Evolutionary conservation across 2,113 vertebrate species (phyloP), one percentile per base, ranked within the genome.

Genomic region (Dicrurus megarhynchus): DNA sequence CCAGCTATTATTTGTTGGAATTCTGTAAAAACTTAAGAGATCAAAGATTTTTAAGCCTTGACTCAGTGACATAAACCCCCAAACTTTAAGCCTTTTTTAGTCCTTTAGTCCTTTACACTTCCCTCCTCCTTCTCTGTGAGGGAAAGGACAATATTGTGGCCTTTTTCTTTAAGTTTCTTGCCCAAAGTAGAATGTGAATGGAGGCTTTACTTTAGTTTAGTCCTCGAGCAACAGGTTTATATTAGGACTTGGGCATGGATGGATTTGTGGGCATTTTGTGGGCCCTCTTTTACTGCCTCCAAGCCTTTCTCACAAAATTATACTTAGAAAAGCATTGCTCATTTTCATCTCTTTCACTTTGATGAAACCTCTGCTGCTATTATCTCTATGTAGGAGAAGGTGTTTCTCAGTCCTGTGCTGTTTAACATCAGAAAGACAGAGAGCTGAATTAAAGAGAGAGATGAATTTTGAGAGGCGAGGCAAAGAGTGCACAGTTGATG

Each of bases 161-260:
- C 15, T 60, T 79, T 87, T 46, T 28, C 41, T 61, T 19, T 21
- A 27, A 74, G 3, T 33, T 44, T 83, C 24, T 37, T 79, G 5
- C 11, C 22, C 39, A 24, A 53, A 68, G 3, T 20, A 60, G 16
- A 41, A 17, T n/a, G 7, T 35, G n/a, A 33, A 26, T 26, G 26
- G 19, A 83, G 7, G 10, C 30, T 93, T 84, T 53, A 4, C 28
- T 71, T 84, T 46, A 27, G 5, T 24, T 70, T 53, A 17, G 22
- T 67, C 13, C 28, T 80, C 0, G 2, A 6, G 6, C 11, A 55
- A 37, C 0, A 3, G 5, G 4, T 41, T 73, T 60, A 8, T 28
- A 33, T 50, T 18, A 69, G 13, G 41, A 37, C 24, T 32, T 59
- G 16, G 33, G 9, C 16, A 7, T 47, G 18, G 55, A 53, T 33